Base-by-base conservation (phyloP, 2,797 vertebrate genomes). In the Prunella strophiata region DNA sequence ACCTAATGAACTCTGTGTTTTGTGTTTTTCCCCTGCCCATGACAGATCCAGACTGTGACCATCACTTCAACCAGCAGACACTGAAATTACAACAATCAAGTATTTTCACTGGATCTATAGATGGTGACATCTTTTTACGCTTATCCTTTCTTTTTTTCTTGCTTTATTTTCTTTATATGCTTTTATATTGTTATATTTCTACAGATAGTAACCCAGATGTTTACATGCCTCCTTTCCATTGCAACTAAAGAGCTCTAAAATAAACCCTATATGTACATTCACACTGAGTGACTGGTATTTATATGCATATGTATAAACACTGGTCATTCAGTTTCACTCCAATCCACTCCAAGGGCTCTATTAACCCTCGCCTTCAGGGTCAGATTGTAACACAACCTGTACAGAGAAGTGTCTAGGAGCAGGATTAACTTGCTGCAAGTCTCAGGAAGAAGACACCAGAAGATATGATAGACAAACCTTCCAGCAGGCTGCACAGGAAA, bases 311-410 rank as follows among this genome's bases (percentile, higher is more conserved):
- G 8, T 6, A 23, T 7, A 19, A 57, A 32, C 13, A n/a, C 6
- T 9, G 9, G 27, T 72, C 10, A 58, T 43, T 58, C 51, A 38
- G 5, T 9, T 73, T 45, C 29, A 34, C 20, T 73, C 11, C 38
- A 40, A 38, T 45, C 7, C 0, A 0, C 9, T 10, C n/a, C 59
- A 52, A 58, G 29, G 20, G 3, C n/a, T 52, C 13, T n/a, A 13
- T 50, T 40, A 51, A 21, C n/a, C 20, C 11, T 58, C 1, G 0
- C 16, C 23, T 66, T 29, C 11, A 21, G 16, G 38, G 16, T 14
- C 7, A 20, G 13, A 14, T 30, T 25, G 9, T n/a, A 52, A 38
- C 10, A 43, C 18, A 36, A 1, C 5, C 52, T 45, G 6, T 40
- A 22, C 8, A 40, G 25, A 61, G 16, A 58, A 29, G 3, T 15